Conservation (phyloP, 2,888 invertebrate species). For the Tipula lateralis region DNA sequence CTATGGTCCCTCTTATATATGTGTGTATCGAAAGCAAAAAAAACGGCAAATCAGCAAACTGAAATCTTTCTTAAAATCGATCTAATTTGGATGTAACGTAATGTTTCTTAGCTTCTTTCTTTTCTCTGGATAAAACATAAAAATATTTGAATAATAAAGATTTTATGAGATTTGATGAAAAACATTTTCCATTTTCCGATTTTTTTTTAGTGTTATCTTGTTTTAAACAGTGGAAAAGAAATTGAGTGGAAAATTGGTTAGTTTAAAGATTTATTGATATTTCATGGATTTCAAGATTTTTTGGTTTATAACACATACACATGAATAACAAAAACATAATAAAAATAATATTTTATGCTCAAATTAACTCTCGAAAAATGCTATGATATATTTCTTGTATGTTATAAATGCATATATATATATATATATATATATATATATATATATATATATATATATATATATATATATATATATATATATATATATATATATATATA, state of each 20-base stretch:
- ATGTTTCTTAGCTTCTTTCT: constrained; percentile 2
- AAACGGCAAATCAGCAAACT: not conserved
- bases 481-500: too few relatives aligned
- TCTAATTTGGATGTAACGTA: constrained; percentile 11
- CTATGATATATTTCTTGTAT: too few relatives aligned
- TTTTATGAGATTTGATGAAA: constrained; percentile 24
- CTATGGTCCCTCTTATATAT: not conserved
- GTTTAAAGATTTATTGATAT: constrained; percentile 19
- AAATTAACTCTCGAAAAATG: not conserved
- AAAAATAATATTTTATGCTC: constrained; percentile 24
- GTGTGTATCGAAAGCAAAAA: not conserved
- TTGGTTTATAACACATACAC: not conserved
- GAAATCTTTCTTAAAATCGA: constrained; percentile 11
- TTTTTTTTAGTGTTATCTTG: constrained; percentile 20
- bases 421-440: too few relatives aligned
- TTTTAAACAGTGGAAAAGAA: constrained; percentile 6
- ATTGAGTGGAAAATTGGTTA: constrained; percentile 24
- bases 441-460: too few relatives aligned
- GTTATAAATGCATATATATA: too few relatives aligned
- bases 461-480: too few relatives aligned
- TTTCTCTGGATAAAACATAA: not conserved
- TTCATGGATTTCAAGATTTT: not conserved
- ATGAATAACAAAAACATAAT: not conserved
- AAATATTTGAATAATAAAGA: constrained; percentile 24
- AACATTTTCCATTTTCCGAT: not conserved